phyloP scores from a whole-genome alignment of 1,140 invertebrate species.

The Drosophila ohnishii region DNA sequence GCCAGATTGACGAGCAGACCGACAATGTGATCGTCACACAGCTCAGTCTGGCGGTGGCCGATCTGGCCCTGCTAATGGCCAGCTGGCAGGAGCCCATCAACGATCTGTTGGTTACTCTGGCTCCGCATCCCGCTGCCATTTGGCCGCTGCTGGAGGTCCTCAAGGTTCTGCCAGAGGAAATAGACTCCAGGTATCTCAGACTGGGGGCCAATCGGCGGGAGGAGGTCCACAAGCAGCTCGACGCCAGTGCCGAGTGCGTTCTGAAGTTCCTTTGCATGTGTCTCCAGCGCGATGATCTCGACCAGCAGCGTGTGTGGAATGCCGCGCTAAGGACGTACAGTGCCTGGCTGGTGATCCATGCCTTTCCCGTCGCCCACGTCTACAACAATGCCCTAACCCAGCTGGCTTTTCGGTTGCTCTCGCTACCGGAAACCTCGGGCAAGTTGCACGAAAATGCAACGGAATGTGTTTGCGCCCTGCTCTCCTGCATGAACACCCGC shows the following conservation, averaged over 20 bases:
- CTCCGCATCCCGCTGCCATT: conserved; percentile 86
- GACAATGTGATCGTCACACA: conserved; percentile 94
- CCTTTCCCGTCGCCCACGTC: conserved; percentile 87
- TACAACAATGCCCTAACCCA: conserved; percentile 88
- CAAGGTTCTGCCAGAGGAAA: conserved; percentile 97
- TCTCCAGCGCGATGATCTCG: conserved; percentile 84
- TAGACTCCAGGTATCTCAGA: conserved; percentile 91
- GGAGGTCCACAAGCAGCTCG: conserved; percentile 91
- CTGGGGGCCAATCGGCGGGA: conserved; percentile 95
- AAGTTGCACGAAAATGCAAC: conserved; percentile 94
- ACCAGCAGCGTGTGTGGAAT: conserved; percentile 84
- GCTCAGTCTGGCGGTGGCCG: conserved; percentile 95
- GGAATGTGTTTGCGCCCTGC: conserved; percentile 94
- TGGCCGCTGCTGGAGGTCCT: conserved; percentile 95
- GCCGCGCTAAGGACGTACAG: conserved; percentile 91
- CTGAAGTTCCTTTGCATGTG: conserved; percentile 91
- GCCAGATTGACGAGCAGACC: conserved; percentile 91
- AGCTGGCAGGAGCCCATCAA: conserved; percentile 94
- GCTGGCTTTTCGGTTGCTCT: conserved; percentile 88
- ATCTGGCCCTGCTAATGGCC: conserved; percentile 96
- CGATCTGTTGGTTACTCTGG: conserved; percentile 91
- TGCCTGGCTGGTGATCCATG: conserved; percentile 90
- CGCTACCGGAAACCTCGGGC: conserved; percentile 86
- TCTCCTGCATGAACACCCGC: conserved; percentile 89
- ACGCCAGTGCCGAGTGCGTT: conserved; percentile 86